A percentile compares a stretch with the other conserved stretches of the same genome.
These are phyloP conservation scores for Chrysolina oricalcia DNA, from an alignment of 2,888 invertebrate genomes.

Conservation along the genomic window DNA sequence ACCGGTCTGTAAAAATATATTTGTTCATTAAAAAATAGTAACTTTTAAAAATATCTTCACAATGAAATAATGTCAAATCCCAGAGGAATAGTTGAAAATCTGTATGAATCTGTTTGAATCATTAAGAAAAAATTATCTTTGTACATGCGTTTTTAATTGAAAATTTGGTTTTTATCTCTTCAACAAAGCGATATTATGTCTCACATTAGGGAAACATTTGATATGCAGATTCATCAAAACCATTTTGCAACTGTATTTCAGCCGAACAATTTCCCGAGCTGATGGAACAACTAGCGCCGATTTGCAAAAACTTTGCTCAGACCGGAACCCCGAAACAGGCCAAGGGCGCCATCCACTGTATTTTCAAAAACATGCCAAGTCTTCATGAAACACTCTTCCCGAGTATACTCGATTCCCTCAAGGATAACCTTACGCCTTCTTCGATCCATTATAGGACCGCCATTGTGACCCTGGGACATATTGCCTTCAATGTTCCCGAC, in stretches of 20 bases:
- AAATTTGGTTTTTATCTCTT: too few species aligned
- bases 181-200: too few species aligned
- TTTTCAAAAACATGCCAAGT: constrained; percentile 86
- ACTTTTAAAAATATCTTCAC: too few species aligned
- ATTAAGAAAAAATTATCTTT: too few species aligned
- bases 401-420: constrained; percentile 86
- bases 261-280: constrained; percentile 84
- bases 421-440: constrained; percentile 82
- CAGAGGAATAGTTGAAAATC: too few species aligned
- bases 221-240: too few species aligned
- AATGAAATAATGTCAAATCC: too few species aligned
- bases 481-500: constrained; percentile 93
- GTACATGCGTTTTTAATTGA: too few species aligned
- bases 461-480: constrained; percentile 94
- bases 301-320: constrained; percentile 91
- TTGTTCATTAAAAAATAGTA: too few species aligned
- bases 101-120: too few species aligned
- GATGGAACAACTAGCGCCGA: constrained; percentile 86
- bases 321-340: constrained; percentile 95
- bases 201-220: too few species aligned
- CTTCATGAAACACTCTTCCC: constrained; percentile 86
- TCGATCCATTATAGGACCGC: constrained; percentile 92
- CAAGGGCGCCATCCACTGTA: constrained; percentile 95
- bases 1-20: too few species aligned
- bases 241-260: constrained; percentile 58